A percentile compares a stretch with the other conserved stretches of the same genome.
These are phyloP conservation scores for Sitobion miscanthi DNA, from an alignment of 1,140 invertebrate genomes.

Conservation along the genomic window DNA sequence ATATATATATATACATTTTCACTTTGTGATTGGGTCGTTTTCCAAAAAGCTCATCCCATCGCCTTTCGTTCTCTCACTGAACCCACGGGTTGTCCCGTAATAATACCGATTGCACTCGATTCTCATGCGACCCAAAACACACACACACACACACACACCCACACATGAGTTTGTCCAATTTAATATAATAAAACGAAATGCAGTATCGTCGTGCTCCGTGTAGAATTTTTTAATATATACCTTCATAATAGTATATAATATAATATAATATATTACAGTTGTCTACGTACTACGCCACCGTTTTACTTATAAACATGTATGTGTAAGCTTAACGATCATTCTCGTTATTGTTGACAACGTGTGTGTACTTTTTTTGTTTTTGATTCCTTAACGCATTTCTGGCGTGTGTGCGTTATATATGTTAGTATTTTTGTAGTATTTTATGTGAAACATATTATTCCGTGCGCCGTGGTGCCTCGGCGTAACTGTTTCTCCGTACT, in stretches of 20 bases:
- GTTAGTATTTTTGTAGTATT: not conserved
- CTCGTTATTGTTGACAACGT: not conserved
- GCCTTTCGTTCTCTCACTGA: no score
- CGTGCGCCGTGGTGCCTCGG: not conserved
- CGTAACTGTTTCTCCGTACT: not conserved
- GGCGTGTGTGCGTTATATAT: not conserved
- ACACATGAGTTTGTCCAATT: not conserved
- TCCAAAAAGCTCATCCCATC: not conserved
- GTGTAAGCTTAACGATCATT: not conserved
- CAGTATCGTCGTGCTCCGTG: not conserved
- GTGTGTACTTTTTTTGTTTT: not conserved
- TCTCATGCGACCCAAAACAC: not conserved
- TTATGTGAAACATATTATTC: conserved; percentile 23
- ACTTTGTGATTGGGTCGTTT: conserved; percentile 39
- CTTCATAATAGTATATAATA: not conserved
- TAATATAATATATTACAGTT: not conserved
- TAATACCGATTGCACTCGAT: not conserved
- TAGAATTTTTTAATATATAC: not conserved
- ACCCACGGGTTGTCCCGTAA: no score
- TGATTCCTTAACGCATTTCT: not conserved
- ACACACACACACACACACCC: not conserved
- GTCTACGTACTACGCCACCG: not conserved
- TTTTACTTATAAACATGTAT: not conserved
- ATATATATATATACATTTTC: not conserved
- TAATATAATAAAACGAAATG: conserved; percentile 16